Conservation (phyloP, 2,888 invertebrate genomes). For the Mylabris sibirica region DNA sequence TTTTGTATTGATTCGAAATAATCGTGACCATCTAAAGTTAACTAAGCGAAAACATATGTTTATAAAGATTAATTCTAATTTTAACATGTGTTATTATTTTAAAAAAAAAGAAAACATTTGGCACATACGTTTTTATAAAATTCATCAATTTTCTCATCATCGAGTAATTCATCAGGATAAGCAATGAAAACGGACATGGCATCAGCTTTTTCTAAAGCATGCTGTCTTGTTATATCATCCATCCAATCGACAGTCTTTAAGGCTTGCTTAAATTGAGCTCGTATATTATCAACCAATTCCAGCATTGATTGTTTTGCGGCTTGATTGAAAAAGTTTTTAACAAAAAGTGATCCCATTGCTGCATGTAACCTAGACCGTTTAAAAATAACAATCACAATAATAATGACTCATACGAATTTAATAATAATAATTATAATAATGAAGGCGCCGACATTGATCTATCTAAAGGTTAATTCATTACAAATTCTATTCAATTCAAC, state of each 20-base stretch:
- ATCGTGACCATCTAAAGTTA: conserved; percentile 18
- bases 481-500: conserved; percentile 4
- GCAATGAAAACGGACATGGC: conserved; percentile 85
- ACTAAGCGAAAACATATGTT: background rate
- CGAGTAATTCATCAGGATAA: conserved; percentile 84
- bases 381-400: conserved; percentile 1
- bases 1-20: conserved; percentile 59
- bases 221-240: conserved; percentile 77
- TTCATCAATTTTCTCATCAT: conserved; percentile 76
- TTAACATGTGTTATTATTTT: background rate
- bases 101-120: conserved; percentile 9
- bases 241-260: conserved; percentile 83
- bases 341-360: conserved; percentile 80
- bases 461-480: background rate
- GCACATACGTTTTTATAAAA: conserved; percentile 72
- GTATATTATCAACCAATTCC: conserved; percentile 83
- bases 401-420: background rate
- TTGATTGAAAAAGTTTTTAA: conserved; percentile 81
- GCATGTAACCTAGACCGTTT: conserved; percentile 66
- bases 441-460: background rate
- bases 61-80: background rate
- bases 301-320: conserved; percentile 78
- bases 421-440: conserved; percentile 7
- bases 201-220: conserved; percentile 76
- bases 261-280: conserved; percentile 76